Percentiles rank a stretch among this genome's conserved stretches.
Conservation (phyloP, 2,888 invertebrate genomes). For the Cheilosia vernalis region DNA sequence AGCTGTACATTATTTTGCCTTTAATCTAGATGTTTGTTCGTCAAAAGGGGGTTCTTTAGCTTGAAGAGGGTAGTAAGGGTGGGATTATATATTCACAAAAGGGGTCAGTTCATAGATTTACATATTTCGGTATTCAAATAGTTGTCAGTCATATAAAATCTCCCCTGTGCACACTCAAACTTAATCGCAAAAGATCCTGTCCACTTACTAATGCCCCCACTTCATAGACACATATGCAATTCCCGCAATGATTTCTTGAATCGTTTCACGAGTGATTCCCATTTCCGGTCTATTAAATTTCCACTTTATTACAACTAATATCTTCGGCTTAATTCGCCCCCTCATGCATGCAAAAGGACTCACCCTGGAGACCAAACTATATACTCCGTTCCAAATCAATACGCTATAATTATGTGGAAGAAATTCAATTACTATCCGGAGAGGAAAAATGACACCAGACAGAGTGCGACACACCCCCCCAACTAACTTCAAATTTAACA, state of each 20-base stretch:
- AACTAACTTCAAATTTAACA: conserved; percentile 56
- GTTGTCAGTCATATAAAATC: neutral
- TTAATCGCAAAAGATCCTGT: neutral
- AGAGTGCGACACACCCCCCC: conserved; percentile 4
- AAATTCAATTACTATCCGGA: conserved; percentile 38
- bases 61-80: neutral
- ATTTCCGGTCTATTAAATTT: conserved; percentile 11
- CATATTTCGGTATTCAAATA: neutral
- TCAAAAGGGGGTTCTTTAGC: neutral
- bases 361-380: neutral
- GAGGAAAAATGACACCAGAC: neutral
- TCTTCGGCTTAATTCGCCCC: neutral
- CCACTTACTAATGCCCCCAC: neutral
- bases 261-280: conserved; percentile 5
- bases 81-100: neutral
- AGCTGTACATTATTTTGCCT: no score
- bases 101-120: neutral
- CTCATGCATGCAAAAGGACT: neutral
- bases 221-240: neutral
- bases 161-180: neutral
- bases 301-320: conserved; percentile 13
- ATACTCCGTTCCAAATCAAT: conserved; percentile 24
- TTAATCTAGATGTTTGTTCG: neutral
- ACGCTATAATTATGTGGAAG: conserved; percentile 40
- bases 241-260: conserved; percentile 17